Evolutionary conservation across 1,140 invertebrate species (phyloP).

Genomic region (Pachypeltis micranthus): DNA sequence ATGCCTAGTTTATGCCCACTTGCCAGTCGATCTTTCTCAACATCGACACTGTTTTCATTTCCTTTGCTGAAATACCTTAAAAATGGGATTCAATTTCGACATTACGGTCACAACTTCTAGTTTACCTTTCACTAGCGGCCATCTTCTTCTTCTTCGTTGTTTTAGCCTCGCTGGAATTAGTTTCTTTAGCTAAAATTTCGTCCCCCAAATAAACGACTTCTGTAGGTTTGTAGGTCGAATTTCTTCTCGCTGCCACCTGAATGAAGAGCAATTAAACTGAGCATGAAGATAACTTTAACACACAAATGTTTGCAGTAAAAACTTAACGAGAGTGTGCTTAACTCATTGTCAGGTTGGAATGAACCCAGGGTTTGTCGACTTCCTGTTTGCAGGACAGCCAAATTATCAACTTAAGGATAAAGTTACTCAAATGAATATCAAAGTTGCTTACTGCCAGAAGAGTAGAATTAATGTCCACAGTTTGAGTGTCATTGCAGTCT

Average conservation of each 20-base stretch:
- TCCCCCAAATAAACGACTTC: constrained; percentile 32
- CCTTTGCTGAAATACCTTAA: constrained; percentile 17
- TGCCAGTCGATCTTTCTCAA: too few species aligned
- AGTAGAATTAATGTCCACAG: not conserved
- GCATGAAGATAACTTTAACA: too few species aligned
- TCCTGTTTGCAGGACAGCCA: too few species aligned
- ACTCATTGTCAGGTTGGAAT: too few species aligned
- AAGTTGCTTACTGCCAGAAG: not conserved
- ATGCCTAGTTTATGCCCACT: too few species aligned
- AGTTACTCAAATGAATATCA: constrained; percentile 6
- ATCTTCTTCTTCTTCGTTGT: not conserved
- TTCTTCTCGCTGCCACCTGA: not conserved
- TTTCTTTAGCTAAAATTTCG: constrained; percentile 20
- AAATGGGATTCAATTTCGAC: constrained; percentile 11
- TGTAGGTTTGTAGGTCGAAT: constrained; percentile 25
- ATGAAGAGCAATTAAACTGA: not conserved
- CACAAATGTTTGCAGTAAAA: too few species aligned
- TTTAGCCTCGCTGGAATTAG: constrained; percentile 7
- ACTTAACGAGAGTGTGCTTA: too few species aligned
- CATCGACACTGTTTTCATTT: constrained; percentile 7
- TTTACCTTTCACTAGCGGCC: constrained; percentile 5
- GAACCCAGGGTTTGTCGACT: too few species aligned
- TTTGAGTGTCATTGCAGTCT: constrained; percentile 46
- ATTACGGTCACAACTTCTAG: not conserved
- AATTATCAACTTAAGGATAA: too few species aligned